Conservation (phyloP, 2,797 vertebrate genomes). For the Pelochelys cantorii region DNA sequence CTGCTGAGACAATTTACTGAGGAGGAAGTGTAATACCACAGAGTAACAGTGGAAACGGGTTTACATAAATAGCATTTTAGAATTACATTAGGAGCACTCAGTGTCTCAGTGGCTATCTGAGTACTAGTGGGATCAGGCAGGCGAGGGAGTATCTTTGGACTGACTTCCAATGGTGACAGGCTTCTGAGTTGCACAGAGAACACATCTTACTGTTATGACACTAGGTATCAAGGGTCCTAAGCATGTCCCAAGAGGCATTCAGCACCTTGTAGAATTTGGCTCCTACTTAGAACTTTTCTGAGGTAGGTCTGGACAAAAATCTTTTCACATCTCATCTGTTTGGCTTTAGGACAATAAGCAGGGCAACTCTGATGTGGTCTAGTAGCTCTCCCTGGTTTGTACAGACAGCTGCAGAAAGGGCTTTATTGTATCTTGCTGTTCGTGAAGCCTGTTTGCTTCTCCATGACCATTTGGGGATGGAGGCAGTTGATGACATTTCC, state of each 20-base stretch:
- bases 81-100: background rate
- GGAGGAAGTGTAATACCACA: background rate
- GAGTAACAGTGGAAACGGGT: background rate
- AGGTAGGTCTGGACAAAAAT: background rate
- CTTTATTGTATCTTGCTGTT: slow-evolving; percentile 69
- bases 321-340: slow-evolving; percentile 32
- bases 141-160: background rate
- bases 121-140: background rate
- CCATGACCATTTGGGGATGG: slow-evolving; percentile 20
- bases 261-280: background rate
- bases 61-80: background rate
- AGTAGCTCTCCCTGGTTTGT: slow-evolving; percentile 56
- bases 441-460: slow-evolving; percentile 54
- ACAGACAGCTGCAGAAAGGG: slow-evolving; percentile 64
- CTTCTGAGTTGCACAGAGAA: background rate
- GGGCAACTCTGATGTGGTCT: slow-evolving; percentile 35
- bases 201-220: background rate
- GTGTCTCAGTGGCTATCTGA: background rate
- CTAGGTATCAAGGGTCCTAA: background rate
- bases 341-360: slow-evolving; percentile 64
- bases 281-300: background rate
- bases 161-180: background rate
- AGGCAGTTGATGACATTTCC: fast-evolving
- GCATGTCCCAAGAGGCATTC: background rate
- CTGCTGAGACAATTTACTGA: fast-evolving